phyloP scores from a whole-genome alignment of 2,797 vertebrate genomes.

The Sphenopsis melanotis region DNA sequence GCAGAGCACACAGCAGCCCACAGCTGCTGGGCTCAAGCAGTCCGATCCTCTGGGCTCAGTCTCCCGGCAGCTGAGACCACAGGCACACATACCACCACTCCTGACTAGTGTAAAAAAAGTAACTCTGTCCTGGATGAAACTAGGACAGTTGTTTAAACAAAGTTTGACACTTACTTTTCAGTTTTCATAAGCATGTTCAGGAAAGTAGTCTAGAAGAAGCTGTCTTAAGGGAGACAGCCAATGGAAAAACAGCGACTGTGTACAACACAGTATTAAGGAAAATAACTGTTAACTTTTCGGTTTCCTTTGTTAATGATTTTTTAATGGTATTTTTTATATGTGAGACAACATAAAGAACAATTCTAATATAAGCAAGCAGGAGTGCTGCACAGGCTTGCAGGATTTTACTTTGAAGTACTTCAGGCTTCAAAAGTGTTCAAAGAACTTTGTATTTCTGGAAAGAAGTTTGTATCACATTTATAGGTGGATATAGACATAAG shows the following conservation, averaged over 20 bases:
- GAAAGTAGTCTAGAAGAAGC: not conserved
- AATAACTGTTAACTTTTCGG: not conserved
- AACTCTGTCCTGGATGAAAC: rapidly evolving
- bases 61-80: rapidly evolving
- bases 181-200: not conserved
- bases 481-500: not conserved
- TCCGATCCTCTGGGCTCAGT: rapidly evolving
- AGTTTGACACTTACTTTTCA: not conserved
- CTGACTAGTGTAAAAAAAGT: not conserved
- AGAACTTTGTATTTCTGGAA: not conserved
- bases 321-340: not conserved
- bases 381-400: not conserved
- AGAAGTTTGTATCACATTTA: not conserved
- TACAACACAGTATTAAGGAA: not conserved
- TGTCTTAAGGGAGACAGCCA: not conserved
- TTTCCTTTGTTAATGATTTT: not conserved
- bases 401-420: not conserved
- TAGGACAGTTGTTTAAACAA: not conserved
- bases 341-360: not conserved
- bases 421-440: not conserved
- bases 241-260: not conserved
- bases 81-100: not conserved
- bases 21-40: too few relatives aligned
- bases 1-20: not conserved
- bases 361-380: not conserved